phyloP scores from a whole-genome alignment of 1,140 invertebrate species.

The Schlechtendalia chinensis region DNA sequence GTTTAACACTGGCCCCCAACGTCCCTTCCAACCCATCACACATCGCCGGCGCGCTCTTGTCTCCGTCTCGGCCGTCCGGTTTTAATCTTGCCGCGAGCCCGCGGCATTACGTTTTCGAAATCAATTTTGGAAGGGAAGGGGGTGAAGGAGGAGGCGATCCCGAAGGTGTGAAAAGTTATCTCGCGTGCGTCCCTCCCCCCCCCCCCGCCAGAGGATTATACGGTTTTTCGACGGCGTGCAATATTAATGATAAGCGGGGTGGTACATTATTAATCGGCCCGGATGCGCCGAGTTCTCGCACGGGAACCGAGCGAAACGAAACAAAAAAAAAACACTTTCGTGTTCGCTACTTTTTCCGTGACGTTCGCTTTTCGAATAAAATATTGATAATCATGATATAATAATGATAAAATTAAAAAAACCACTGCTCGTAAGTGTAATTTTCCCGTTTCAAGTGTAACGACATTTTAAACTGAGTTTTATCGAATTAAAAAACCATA shows the following conservation, averaged over 20 bases:
- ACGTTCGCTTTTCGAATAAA: background rate
- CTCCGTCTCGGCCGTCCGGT: slow-evolving; percentile 15
- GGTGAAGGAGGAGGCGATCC: too few relatives aligned
- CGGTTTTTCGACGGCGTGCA: background rate
- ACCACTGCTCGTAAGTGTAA: background rate
- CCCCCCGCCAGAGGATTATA: background rate
- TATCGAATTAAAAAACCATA: background rate
- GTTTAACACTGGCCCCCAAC: slow-evolving; percentile 21
- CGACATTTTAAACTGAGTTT: background rate
- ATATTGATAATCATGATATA: background rate
- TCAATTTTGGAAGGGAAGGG: too few relatives aligned
- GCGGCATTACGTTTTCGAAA: background rate
- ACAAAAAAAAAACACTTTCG: background rate
- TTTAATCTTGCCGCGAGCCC: background rate
- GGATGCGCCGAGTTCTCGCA: background rate
- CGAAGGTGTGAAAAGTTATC: slow-evolving; percentile 18
- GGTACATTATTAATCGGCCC: background rate
- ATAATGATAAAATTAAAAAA: background rate
- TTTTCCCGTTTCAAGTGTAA: background rate
- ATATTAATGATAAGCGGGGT: background rate
- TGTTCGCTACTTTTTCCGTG: background rate
- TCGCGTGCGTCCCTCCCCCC: background rate
- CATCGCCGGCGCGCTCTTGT: background rate
- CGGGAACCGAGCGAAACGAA: too few relatives aligned
- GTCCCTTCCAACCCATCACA: slow-evolving; percentile 22